Evolutionary conservation across 2,888 invertebrate species (phyloP).

Genomic region (Byasa hedistus): DNA sequence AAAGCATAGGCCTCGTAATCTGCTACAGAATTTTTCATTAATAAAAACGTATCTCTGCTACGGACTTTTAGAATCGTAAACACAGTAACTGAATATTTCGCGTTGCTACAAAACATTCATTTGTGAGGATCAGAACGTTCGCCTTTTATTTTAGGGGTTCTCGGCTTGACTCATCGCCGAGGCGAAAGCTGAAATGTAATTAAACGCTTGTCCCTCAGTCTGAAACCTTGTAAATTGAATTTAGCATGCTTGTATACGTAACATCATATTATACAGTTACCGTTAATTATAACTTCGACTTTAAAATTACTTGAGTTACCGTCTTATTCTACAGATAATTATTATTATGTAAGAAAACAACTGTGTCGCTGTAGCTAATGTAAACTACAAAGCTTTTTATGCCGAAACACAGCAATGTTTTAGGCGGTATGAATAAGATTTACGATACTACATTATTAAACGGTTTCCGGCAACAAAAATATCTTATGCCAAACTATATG

Average conservation of each 20-base stretch:
- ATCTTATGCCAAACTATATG: too few relatives aligned
- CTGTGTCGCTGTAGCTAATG: too few relatives aligned
- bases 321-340: too few relatives aligned
- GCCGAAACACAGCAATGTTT: too few relatives aligned
- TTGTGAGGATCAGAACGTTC: not conserved
- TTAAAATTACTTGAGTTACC: not conserved
- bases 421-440: too few relatives aligned
- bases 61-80: not conserved
- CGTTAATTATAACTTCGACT: not conserved
- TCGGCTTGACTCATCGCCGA: not conserved
- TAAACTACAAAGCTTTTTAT: too few relatives aligned
- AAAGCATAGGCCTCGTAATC: too few relatives aligned
- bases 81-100: constrained; percentile 14
- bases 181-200: constrained; percentile 20
- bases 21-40: not conserved
- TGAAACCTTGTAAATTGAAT: constrained; percentile 20
- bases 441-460: too few relatives aligned
- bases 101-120: constrained; percentile 2
- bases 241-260: constrained; percentile 7
- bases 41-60: not conserved
- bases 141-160: constrained; percentile 5
- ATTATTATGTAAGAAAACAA: too few relatives aligned
- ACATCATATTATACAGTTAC: constrained; percentile 1
- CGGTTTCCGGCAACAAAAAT: too few relatives aligned
- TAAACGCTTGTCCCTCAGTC: constrained; percentile 20